Conservation (phyloP, 92 coral and sea anemone species). For the Epizoanthus scotinus region DNA sequence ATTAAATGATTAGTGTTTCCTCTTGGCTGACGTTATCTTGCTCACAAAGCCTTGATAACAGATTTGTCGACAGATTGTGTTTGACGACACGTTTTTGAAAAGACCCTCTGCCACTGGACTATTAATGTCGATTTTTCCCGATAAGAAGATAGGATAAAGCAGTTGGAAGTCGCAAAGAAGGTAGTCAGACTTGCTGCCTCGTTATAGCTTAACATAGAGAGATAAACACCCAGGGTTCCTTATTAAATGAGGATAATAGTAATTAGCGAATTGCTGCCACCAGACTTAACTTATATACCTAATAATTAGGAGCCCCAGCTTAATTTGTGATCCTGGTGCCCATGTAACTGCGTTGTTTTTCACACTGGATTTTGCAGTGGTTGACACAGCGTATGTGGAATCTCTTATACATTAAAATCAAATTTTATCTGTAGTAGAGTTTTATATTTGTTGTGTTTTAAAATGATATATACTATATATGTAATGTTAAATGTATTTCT, state of each 20-base stretch:
- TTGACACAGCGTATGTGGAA: neutral
- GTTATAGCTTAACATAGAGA: constrained; percentile 11
- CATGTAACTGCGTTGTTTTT: too few relatives aligned
- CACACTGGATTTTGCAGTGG: neutral
- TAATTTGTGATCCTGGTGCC: neutral
- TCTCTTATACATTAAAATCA: constrained; percentile 33
- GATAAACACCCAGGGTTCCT: constrained; percentile 36
- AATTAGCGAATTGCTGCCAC: constrained; percentile 45
- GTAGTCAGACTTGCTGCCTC: constrained; percentile 25
- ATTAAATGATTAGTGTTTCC: constrained; percentile 22
- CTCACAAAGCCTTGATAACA: constrained; percentile 37
- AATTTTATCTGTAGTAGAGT: neutral
- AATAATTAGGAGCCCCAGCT: constrained; percentile 15
- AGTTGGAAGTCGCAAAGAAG: neutral
- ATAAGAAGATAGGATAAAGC: neutral
- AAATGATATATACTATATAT: neutral
- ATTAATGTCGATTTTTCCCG: neutral
- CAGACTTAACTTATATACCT: constrained; percentile 1
- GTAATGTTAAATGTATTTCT: neutral
- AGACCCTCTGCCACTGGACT: constrained; percentile 6
- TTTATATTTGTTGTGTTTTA: neutral
- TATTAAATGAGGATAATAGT: constrained; percentile 41
- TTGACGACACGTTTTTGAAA: constrained; percentile 22
- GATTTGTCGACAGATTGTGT: constrained; percentile 43
- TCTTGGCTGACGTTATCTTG: constrained; percentile 26